Base-by-base conservation (phyloP, 2,888 invertebrate genomes). In the Marasmarcha lunaedactyla region DNA sequence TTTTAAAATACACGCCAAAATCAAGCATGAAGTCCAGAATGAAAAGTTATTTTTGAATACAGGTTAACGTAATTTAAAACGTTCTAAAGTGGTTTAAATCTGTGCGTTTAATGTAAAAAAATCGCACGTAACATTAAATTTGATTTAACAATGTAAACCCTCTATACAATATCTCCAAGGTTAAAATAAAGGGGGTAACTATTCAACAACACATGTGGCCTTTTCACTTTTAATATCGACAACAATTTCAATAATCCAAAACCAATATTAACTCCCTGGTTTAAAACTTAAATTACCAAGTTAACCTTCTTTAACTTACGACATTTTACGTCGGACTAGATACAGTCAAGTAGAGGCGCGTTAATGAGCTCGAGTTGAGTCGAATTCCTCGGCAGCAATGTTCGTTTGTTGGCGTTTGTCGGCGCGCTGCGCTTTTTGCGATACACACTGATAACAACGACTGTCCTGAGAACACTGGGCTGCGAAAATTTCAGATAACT, bases 321-420 rank as follows among this genome's bases (percentile, higher is more conserved):
- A 10, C 30, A 3, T 30, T 30, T 30, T n/a, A 3, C 11, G 30
- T 7, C 20, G 20, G 30, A 30, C 6, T 30, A 3, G 9, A 6
- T 30, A n/a, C n/a, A 4, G n/a, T 30, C 11, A n/a, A n/a, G 30
- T 11, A 30, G 30, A 11, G 11, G 70, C 71, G 78, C 78, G 79
- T 77, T 83, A 83, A 81, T 83, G 81, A 83, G 81, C 68, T 59
- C 55, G 59, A 65, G 67, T 68, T 65, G 70, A 64, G 60, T 63
- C 62, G 67, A 70, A 81, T 76, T 78, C 79, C 77, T 49, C 42
- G 47, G 51, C 61, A 65, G 72, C 67, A 57, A 73, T 71, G 78
- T 71, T 67, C 63, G 67, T 68, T 64, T 66, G 70, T 69, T 69
- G 63, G 69, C 79, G 73, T 81, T 83, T 81, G 81, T 81, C 81